Evolutionary conservation across 2,797 vertebrate species (phyloP), one percentile per base, ranked within the genome.

Genomic region (Gouania willdenowi): DNA sequence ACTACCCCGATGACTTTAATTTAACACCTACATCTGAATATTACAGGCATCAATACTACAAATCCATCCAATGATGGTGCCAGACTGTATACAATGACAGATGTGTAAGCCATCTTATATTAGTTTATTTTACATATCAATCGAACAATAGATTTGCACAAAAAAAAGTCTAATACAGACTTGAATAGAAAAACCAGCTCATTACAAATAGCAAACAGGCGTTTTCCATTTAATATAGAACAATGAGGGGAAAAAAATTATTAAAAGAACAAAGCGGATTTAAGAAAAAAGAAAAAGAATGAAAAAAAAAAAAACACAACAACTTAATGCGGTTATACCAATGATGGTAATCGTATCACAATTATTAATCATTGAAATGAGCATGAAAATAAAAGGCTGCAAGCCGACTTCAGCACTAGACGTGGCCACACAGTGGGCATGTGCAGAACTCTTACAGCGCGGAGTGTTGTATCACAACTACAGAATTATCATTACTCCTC

Each of bases 121-220:
- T 66, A 93, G 89, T 91, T 93, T 85, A 93, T 94, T n/a, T 92
- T 94, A 95, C 91, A 94, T 91, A 92, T 96, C 92, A 97, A 98
- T 94, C 93, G 90, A 96, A 96, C 91, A 96, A 94, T 95, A 97
- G 94, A 95, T 95, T 97, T 80, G 91, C 92, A 94, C n/a, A 97
- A 95, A 91, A 92, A 98, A 95, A 93, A 95, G 94, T 97, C 95
- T 97, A 97, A 98, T 96, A 97, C 94, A 96, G 95, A 98, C 94
- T 91, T 96, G 91, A 87, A 93, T 94, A 94, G 60, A 78, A 92
- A 94, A 87, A 91, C 91, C 85, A 91, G 89, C 89, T 93, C 91
- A 89, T 91, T 90, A 93, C 92, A 88, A 90, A 92, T 86, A 90
- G 93, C 90, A 89, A 93, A 92, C 90, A 92, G 90, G 90, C 87